A percentile compares a stretch with the other conserved stretches of the same genome.
phyloP scores from a whole-genome alignment of 2,888 invertebrate species.

The Carpatolechia fugitivella region DNA sequence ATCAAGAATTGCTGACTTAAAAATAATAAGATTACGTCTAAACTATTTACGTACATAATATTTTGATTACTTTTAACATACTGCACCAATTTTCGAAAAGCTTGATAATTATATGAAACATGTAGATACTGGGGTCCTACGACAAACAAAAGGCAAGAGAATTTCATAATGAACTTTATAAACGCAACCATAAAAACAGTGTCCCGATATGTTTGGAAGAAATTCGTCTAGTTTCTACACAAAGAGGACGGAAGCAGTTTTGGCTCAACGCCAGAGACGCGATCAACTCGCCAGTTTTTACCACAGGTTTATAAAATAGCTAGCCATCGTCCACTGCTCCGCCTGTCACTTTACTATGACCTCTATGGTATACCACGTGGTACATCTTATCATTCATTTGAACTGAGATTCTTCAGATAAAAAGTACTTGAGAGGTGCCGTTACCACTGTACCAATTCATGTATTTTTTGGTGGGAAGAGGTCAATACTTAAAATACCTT shows the following conservation, averaged over 20 bases:
- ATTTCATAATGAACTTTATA: not conserved
- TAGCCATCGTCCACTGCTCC: slow-evolving; percentile 20
- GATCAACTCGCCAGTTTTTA: slow-evolving; percentile 31
- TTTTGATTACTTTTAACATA: too few species aligned
- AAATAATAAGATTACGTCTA: too few species aligned
- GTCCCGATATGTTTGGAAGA: slow-evolving; percentile 24
- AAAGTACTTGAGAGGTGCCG: too few species aligned
- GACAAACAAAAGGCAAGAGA: not conserved
- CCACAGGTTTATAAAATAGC: slow-evolving; percentile 27
- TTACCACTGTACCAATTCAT: too few species aligned
- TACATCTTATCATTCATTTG: not conserved
- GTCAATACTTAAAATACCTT: too few species aligned
- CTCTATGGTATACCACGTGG: not conserved
- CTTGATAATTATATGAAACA: too few species aligned
- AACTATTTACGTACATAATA: too few species aligned
- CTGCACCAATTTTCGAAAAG: too few species aligned
- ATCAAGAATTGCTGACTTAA: too few species aligned
- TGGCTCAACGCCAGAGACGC: slow-evolving; percentile 35
- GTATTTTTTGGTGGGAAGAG: too few species aligned
- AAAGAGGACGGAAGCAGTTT: slow-evolving; percentile 33
- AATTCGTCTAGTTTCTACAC: slow-evolving; percentile 26
- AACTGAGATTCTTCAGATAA: not conserved
- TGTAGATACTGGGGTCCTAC: too few species aligned
- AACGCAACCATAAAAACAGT: slow-evolving; percentile 5
- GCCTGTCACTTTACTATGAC: slow-evolving; percentile 14